Base-by-base conservation (phyloP, 64 coral and sea anemone species). In the Pocillopora damicornis region DNA sequence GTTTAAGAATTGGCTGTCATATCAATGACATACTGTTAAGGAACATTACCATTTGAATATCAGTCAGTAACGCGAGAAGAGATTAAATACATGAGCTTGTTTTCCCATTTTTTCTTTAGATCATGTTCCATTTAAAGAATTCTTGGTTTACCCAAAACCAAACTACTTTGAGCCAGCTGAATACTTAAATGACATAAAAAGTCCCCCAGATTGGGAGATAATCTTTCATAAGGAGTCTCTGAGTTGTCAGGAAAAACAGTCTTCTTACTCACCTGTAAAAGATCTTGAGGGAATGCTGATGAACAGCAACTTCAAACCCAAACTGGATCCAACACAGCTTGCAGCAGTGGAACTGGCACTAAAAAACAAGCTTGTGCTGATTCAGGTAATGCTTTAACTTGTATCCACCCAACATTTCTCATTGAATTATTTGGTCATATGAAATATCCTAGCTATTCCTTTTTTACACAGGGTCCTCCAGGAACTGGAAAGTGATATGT, bases 281-380 rank as follows among this genome's bases (percentile, higher is more conserved):
- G 90, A 92, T 13, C 93, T 92, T 16, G 75, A 74, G 12, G 11
- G 82, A 18, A 69, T 75, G 61, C 75, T 51, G 22, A 13, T 62
- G 17, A 75, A 34, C 18, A 1, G n/a, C 36, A n/a, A 25, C 15
- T 73, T 9, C 63, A 58, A 89, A 60, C 34, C 76, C 15, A 80
- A 72, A 64, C 74, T 98, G 11, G 95, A 98, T 85, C 89, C 93
- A 26, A 94, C 91, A 15, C 95, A 98, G 76, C 86, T 98, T 69
- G 75, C 74, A 25, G 92, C 92, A 73, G 85, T 98, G 22, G 86
- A 94, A 58, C 35, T 89, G 61, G 92, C 87, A 17, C 76, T 98
- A 35, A 82, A 80, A 18, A 90, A 94, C 67, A 89, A 81, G n/a
- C 62, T 98, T 20, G 89, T 89, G 13, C 77, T 98, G 34, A 93